A percentile compares a stretch with the other conserved stretches of the same genome.
These are phyloP conservation scores for Graptemys geographica DNA, from an alignment of 2,797 vertebrate genomes.

Conservation along the genomic window DNA sequence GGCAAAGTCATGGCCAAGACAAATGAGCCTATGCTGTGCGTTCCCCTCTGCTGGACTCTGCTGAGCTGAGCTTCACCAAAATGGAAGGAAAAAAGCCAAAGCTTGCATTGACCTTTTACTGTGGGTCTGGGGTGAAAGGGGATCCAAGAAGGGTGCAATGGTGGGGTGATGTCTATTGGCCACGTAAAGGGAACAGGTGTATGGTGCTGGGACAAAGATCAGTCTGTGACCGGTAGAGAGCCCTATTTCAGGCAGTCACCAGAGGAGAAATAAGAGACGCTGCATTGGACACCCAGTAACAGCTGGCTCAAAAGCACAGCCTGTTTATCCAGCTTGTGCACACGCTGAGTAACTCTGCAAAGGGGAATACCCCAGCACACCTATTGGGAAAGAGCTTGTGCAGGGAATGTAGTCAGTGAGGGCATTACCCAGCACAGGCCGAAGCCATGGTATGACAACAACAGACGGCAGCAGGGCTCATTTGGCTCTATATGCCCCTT, in stretches of 20 bases:
- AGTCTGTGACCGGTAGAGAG: neutral
- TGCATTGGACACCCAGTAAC: neutral
- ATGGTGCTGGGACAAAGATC: too few species aligned
- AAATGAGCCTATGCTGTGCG: neutral
- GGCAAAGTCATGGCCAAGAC: neutral
- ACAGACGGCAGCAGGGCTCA: neutral
- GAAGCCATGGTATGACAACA: neutral
- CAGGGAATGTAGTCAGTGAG: neutral
- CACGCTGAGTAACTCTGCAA: neutral
- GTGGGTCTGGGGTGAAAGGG: neutral
- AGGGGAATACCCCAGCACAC: neutral
- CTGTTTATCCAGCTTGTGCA: neutral
- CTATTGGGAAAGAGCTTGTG: neutral
- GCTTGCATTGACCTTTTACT: neutral
- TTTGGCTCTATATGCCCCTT: neutral
- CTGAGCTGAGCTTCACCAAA: neutral
- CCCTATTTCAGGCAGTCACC: neutral
- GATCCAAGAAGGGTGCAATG: neutral
- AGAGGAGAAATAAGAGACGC: neutral
- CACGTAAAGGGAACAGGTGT: too few species aligned
- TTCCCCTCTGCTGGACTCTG: neutral
- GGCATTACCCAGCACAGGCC: neutral
- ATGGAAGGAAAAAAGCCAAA: neutral
- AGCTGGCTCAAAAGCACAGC: neutral
- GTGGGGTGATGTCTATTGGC: neutral